phyloP scores from a whole-genome alignment of 2,888 invertebrate species.

The Clitarchus hookeri region DNA sequence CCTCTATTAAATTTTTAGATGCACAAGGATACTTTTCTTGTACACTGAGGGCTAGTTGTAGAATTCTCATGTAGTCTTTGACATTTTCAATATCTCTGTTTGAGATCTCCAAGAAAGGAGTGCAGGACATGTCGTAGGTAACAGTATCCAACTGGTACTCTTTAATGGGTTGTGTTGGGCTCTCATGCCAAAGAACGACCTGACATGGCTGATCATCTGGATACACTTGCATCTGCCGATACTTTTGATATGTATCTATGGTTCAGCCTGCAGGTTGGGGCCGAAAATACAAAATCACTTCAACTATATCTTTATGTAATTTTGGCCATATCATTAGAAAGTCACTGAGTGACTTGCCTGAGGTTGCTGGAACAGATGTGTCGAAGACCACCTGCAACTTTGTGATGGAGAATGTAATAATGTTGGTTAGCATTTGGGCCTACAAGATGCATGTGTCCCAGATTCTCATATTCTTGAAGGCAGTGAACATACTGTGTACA shows the following conservation, averaged over 20 bases:
- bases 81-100: no score
- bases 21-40: neutral
- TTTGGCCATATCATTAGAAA: neutral
- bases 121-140: neutral
- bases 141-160: neutral
- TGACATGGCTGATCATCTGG: neutral
- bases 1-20: neutral
- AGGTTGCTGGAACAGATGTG: neutral
- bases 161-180: neutral
- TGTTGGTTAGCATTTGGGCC: neutral
- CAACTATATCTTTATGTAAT: neutral
- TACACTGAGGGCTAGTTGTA: neutral
- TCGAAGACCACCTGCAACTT: neutral
- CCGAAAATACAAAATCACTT: neutral
- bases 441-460: neutral
- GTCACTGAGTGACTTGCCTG: no score
- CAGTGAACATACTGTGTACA: no score
- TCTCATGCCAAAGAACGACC: neutral
- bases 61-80: neutral
- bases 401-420: neutral
- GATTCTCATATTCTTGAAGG: neutral
- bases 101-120: no score
- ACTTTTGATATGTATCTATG: neutral
- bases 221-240: neutral
- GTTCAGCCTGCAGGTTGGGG: neutral